Conservation (phyloP, 2,113 vertebrate species). For the Ictidomys tridecemlineatus region DNA sequence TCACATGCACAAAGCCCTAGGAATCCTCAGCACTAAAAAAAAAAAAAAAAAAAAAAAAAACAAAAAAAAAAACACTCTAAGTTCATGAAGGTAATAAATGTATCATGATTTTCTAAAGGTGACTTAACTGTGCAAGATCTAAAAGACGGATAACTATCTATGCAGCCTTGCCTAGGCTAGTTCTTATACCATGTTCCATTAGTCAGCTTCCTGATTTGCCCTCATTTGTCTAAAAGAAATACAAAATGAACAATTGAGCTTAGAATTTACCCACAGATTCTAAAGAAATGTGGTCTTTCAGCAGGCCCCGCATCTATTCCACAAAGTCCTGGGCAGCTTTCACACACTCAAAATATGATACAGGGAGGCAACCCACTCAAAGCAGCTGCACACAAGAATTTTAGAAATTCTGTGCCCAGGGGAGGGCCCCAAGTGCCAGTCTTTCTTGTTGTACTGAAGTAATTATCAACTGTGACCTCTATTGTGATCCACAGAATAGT, state of each 20-base stretch:
- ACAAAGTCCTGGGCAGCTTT: not conserved
- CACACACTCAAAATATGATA: not conserved
- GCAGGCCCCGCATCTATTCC: not conserved
- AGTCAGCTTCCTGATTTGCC: not conserved
- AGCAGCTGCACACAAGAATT: not conserved
- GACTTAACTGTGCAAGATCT: not conserved
- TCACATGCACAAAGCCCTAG: no score
- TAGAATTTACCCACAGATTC: not conserved
- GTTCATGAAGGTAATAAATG: not conserved
- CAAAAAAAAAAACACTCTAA: not conserved
- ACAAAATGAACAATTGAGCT: not conserved
- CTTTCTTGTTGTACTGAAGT: not conserved
- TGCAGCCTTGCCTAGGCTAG: not conserved
- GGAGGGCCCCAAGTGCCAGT: not conserved
- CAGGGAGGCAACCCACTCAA: not conserved
- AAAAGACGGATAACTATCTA: not conserved
- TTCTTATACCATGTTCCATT: not conserved
- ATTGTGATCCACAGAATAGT: not conserved
- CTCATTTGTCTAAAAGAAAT: not conserved
- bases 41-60: no score
- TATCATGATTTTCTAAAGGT: constrained; percentile 22
- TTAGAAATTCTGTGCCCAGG: not conserved
- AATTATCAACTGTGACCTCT: not conserved
- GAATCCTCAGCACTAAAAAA: no score
- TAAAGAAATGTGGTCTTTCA: not conserved